Base-by-base conservation (phyloP, 2,888 invertebrate species). In the Machimus rusticus region DNA sequence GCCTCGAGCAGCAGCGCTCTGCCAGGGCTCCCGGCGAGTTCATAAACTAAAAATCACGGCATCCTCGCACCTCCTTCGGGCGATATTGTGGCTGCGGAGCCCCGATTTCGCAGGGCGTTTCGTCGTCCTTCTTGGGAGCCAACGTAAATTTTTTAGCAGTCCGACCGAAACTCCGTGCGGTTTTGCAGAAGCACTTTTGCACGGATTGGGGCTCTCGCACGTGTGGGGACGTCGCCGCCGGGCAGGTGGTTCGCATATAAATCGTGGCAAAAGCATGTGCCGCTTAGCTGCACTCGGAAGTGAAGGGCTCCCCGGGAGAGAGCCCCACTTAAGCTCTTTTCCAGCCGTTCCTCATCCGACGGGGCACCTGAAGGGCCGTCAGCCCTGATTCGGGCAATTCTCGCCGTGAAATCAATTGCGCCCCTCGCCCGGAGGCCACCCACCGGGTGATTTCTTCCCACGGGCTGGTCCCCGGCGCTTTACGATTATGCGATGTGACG, bases 11-110 rank as follows among this genome's bases (percentile, higher is more conserved):
- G 74, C 74, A 85, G 16, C 43, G 43, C 43, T 12, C 46, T n/a
- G 28, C 16, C 46, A 39, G 43, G 31, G n/a, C 19, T 77, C 51
- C 86, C 76, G 16, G 19, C 23, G 14, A 86, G 86, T 86, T 86
- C 86, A 86, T 86, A 86, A 86, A 86, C 76, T 86, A 77, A 37
- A 37, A 86, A 86, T 86, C 86, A 86, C 77, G 55, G 74, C 77
- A 77, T 77, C 86, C 43, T 85, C 74, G n/a, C 57, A 85, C 86
- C 46, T 77, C 86, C 37, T 77, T 77, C 55, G 77, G 39, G 43
- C 46, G 77, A 86, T 86, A 37, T 77, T 77, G 86, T 46, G 51
- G 86, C 77, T 77, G 57, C 34, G 37, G 77, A 31, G 46, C 46
- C 1, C 37, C 34, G 31, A 43, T 55, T 74, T 82, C 82, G 57